These are phyloP conservation scores for Rosalia funebris DNA, from an alignment of 2,888 invertebrate genomes.

Conservation along the genomic window DNA sequence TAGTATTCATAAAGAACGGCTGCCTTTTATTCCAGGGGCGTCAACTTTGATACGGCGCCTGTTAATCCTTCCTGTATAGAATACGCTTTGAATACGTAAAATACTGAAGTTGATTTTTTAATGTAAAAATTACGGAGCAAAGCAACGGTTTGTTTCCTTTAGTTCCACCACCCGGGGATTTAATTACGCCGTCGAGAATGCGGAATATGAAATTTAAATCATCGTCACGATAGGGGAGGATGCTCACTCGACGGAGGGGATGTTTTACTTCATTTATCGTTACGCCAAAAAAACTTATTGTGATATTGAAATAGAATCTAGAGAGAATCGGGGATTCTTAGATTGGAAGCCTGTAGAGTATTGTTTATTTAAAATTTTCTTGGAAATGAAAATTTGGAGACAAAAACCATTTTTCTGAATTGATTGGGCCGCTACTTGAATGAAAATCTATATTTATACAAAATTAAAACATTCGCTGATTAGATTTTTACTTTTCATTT, in stretches of 20 bases:
- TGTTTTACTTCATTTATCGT: neutral
- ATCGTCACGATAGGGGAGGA: neutral
- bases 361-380: too few relatives aligned
- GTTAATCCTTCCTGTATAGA: slow-evolving; percentile 48
- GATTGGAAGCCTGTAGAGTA: too few relatives aligned
- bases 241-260: neutral
- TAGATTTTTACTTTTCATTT: too few relatives aligned
- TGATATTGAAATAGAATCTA: too few relatives aligned
- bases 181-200: slow-evolving; percentile 5
- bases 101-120: slow-evolving; percentile 36
- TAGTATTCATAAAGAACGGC: slow-evolving; percentile 36
- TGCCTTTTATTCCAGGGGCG: slow-evolving; percentile 42
- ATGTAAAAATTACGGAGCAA: slow-evolving; percentile 18
- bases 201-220: slow-evolving; percentile 12
- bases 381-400: too few relatives aligned
- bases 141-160: slow-evolving; percentile 19
- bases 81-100: slow-evolving; percentile 43
- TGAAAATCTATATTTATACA: too few relatives aligned
- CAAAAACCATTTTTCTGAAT: too few relatives aligned
- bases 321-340: too few relatives aligned
- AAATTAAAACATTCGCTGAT: too few relatives aligned
- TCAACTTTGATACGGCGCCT: slow-evolving; percentile 43
- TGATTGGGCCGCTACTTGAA: too few relatives aligned
- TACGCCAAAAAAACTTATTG: too few relatives aligned
- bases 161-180: slow-evolving; percentile 2